These are phyloP conservation scores for Ptychochromis oligacanthus DNA, from an alignment of 2,113 vertebrate species.

Conservation along the genomic window DNA sequence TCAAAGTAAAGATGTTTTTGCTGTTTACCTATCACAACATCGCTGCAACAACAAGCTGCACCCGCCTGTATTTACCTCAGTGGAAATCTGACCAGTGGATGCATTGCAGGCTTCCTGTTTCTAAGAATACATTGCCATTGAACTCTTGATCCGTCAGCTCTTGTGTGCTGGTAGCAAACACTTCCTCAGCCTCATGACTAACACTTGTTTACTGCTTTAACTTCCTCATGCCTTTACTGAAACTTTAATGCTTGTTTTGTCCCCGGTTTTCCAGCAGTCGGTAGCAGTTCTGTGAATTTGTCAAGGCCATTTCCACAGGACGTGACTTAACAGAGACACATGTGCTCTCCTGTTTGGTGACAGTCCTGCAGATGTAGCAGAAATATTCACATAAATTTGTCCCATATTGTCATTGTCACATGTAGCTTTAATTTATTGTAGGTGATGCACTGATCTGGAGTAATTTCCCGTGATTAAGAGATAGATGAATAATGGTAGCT, in stretches of 20 bases:
- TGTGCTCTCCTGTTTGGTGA: neutral
- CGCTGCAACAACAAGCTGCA: neutral
- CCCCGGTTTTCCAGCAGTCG: neutral
- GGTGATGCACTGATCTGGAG: neutral
- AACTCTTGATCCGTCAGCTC: conserved; percentile 58
- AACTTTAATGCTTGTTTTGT: conserved; percentile 33
- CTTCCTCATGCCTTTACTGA: conserved; percentile 37
- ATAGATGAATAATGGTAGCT: neutral
- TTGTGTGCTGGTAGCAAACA: conserved; percentile 55
- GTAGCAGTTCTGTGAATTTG: conserved; percentile 17
- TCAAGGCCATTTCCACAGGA: conserved; percentile 55
- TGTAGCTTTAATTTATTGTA: neutral
- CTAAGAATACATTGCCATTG: conserved; percentile 75
- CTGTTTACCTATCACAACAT: conserved; percentile 32
- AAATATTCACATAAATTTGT: neutral
- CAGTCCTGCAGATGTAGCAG: neutral
- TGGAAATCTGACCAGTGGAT: conserved; percentile 56
- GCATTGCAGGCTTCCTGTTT: conserved; percentile 71
- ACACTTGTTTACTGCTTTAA: conserved; percentile 59
- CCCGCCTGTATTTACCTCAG: conserved; percentile 44
- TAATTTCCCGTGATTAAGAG: neutral
- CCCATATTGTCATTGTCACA: neutral
- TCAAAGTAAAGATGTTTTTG: neutral
- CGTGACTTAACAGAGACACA: neutral
- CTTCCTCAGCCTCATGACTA: conserved; percentile 66